A percentile compares a stretch with the other conserved stretches of the same genome.
Evolutionary conservation across 1,140 invertebrate genomes (phyloP).

Genomic region (Apis dorsata): DNA sequence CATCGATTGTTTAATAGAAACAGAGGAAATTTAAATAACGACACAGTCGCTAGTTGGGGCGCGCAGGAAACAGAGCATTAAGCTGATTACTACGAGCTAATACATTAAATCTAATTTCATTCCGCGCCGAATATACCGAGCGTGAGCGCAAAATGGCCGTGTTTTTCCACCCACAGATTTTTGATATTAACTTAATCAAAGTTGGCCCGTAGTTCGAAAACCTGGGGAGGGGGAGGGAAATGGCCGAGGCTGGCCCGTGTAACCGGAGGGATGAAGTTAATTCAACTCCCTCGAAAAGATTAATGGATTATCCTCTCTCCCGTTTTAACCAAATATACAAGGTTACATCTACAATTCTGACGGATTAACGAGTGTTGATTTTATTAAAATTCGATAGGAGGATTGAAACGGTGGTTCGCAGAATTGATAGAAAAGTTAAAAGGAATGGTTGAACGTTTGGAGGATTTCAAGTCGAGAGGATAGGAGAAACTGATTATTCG

Average conservation of each 20-base stretch:
- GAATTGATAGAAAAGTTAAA: background rate
- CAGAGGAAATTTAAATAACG: background rate
- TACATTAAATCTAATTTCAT: conserved; percentile 28
- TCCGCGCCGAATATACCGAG: too few relatives aligned
- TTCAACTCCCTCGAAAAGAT: background rate
- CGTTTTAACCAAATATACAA: background rate
- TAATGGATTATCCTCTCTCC: background rate
- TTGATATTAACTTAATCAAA: background rate
- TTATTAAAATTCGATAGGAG: too few relatives aligned
- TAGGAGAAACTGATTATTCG: too few relatives aligned
- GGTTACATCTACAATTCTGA: background rate
- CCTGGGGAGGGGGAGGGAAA: background rate
- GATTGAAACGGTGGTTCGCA: too few relatives aligned
- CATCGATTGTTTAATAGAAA: conserved; percentile 3
- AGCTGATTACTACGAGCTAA: conserved; percentile 16
- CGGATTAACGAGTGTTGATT: background rate
- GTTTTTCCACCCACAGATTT: too few relatives aligned
- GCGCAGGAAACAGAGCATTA: conserved; percentile 9
- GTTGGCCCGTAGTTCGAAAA: too few relatives aligned
- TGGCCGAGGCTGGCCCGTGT: background rate
- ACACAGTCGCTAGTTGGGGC: background rate
- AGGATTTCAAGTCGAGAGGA: too few relatives aligned
- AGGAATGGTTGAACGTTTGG: too few relatives aligned
- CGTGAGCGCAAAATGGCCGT: too few relatives aligned
- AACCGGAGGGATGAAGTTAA: background rate